These are phyloP conservation scores for Acleris holmiana DNA, from an alignment of 2,888 invertebrate genomes.

Conservation along the genomic window DNA sequence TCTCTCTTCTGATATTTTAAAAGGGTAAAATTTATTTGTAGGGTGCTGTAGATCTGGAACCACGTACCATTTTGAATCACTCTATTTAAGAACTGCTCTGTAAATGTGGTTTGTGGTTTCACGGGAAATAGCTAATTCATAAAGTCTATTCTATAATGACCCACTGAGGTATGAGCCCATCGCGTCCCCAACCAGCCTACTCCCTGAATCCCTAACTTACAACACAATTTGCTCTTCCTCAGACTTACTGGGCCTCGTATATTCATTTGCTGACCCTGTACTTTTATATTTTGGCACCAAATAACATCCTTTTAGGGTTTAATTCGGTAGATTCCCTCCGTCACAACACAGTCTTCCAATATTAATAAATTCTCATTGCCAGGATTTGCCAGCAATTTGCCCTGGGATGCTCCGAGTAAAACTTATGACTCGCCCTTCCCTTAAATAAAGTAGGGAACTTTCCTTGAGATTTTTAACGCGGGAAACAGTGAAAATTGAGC, in stretches of 20 bases:
- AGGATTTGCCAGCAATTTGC: slow-evolving; percentile 80
- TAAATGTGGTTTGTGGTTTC: no score
- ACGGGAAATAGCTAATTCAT: no score
- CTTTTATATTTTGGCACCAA: slow-evolving; percentile 48
- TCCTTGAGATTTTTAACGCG: slow-evolving; percentile 59
- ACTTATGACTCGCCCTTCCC: slow-evolving; percentile 75
- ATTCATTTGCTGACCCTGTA: slow-evolving; percentile 40
- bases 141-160: no score
- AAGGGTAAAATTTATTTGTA: no score
- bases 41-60: no score
- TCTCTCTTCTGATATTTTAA: no score
- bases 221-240: slow-evolving; percentile 28
- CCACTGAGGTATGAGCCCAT: neutral
- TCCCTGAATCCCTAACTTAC: slow-evolving; percentile 26
- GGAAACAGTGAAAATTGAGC: slow-evolving; percentile 59
- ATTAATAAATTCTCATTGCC: slow-evolving; percentile 83
- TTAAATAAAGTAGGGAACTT: slow-evolving; percentile 66
- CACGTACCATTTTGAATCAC: no score
- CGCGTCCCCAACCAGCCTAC: neutral
- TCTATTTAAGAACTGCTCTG: no score
- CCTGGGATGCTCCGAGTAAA: slow-evolving; percentile 68
- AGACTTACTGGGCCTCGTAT: slow-evolving; percentile 31
- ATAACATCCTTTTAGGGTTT: slow-evolving; percentile 69
- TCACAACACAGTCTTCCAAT: slow-evolving; percentile 67
- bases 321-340: slow-evolving; percentile 60